Evolutionary conservation across 2,113 vertebrate species (phyloP), one percentile per base, ranked within the genome.

Genomic region (Syrrhaptes paradoxus): DNA sequence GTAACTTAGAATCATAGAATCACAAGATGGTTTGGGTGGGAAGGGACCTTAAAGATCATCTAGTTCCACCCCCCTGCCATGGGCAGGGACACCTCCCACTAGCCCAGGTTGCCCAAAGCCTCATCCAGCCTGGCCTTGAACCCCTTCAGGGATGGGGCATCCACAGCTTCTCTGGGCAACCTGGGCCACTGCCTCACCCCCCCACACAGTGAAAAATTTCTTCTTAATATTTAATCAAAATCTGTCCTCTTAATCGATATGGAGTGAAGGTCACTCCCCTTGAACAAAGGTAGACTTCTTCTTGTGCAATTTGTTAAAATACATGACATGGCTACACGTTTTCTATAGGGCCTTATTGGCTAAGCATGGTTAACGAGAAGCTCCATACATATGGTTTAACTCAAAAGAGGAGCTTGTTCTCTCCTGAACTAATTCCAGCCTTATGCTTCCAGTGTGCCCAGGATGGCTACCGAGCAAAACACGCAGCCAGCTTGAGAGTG

Each of bases 341-440:
- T 76, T 70, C 14, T 45, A 2, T 17, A 72, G 48, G 17, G 25
- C 18, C 14, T 67, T 36, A n/a, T 4, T 71, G 55, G 12, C 19
- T 26, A 51, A 77, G 6, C 54, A 21, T 31, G 3, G 2, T 68
- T 91, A 89, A 57, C 10, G 62, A 24, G 58, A 83, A 80, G 12
- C 21, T 24, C 8, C 26, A 26, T 0, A 0, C 1, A 1, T 70
- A 20, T 49, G n/a, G 6, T 85, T 93, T 75, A 57, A 29, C 25
- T 61, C 16, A 31, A 71, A 86, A 68, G 21, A 4, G 43, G 14
- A 87, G 21, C 17, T 45, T 72, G 2, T 49, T 85, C 36, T 76
- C 21, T 62, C 16, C 16, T 5, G 3, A 41, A 73, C 34, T 85
- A 62, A 76, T 87, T 85, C 67, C 45, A 52, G 9, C 21, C 9